phyloP scores from a whole-genome alignment of 2,888 invertebrate species.

The Hypomecis atomaria region DNA sequence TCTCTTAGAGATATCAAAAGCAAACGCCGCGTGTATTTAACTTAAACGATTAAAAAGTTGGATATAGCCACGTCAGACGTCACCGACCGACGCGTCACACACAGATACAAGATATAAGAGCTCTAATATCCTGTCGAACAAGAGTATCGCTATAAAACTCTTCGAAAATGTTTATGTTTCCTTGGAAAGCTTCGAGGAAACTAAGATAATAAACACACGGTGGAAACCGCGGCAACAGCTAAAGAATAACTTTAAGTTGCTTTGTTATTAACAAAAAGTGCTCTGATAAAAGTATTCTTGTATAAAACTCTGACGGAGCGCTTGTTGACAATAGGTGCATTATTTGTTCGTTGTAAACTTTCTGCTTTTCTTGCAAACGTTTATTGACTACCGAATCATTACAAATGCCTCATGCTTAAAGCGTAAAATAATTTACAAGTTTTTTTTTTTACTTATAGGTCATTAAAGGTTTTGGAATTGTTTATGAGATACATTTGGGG shows the following conservation, averaged over 20 bases:
- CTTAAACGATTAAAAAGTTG: constrained; percentile 3
- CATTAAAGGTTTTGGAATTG: no score
- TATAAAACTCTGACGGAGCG: background rate
- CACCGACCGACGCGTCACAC: constrained; percentile 34
- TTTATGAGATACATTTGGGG: no score
- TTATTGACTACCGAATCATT: no score
- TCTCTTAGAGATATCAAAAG: constrained; percentile 5
- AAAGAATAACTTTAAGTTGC: constrained; percentile 13
- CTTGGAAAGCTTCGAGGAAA: constrained; percentile 24
- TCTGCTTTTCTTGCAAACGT: background rate
- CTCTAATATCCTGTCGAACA: constrained; percentile 60
- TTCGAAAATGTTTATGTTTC: constrained; percentile 40
- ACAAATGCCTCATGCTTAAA: no score
- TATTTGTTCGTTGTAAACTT: constrained; percentile 6
- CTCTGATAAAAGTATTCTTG: constrained; percentile 16
- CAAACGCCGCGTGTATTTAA: background rate
- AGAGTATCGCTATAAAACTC: constrained; percentile 47
- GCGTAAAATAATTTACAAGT: no score
- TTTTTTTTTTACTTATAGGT: no score
- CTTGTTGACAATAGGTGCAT: constrained; percentile 16
- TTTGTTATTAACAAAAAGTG: constrained; percentile 13
- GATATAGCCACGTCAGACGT: background rate
- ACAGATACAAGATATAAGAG: constrained; percentile 48
- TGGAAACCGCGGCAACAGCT: constrained; percentile 13
- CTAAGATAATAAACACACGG: constrained; percentile 23